These are phyloP conservation scores for Noctua janthina DNA, from an alignment of 2,888 invertebrate species.

Conservation along the genomic window DNA sequence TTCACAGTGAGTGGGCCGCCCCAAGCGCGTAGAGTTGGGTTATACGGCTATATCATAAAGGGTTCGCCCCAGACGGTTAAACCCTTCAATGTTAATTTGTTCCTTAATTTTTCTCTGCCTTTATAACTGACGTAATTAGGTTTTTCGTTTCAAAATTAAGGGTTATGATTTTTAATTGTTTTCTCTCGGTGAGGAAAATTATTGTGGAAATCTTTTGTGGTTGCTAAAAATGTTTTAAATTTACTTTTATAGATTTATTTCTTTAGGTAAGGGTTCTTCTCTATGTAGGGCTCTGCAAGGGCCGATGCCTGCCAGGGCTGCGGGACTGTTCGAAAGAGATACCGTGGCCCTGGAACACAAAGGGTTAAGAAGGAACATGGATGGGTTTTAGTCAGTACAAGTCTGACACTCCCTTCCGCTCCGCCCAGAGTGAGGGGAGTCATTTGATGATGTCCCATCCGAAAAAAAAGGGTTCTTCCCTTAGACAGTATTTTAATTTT, in stretches of 20 bases:
- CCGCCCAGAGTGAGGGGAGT: no score
- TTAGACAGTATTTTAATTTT: not conserved
- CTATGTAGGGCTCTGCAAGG: no score
- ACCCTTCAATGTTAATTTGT: conserved; percentile 87
- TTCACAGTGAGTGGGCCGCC: conserved; percentile 71
- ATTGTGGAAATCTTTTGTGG: conserved; percentile 20
- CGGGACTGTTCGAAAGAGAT: no score
- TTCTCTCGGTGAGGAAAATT: conserved; percentile 47
- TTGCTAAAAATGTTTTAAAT: not conserved
- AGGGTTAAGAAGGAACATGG: no score
- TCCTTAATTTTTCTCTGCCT: conserved; percentile 83
- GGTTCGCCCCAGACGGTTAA: conserved; percentile 80
- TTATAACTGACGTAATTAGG: conserved; percentile 73
- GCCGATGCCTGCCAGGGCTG: no score
- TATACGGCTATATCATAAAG: conserved; percentile 86
- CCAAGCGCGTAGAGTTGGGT: conserved; percentile 76
- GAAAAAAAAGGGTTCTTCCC: no score
- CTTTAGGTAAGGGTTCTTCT: no score
- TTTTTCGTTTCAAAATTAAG: conserved; percentile 68
- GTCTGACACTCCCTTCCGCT: no score
- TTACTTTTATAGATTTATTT: not conserved
- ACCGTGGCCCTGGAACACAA: no score
- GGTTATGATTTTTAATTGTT: conserved; percentile 68
- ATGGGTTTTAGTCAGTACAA: no score
- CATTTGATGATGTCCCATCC: no score